These are phyloP conservation scores for Goniozus legneri DNA, from an alignment of 1,140 invertebrate genomes.

Conservation along the genomic window DNA sequence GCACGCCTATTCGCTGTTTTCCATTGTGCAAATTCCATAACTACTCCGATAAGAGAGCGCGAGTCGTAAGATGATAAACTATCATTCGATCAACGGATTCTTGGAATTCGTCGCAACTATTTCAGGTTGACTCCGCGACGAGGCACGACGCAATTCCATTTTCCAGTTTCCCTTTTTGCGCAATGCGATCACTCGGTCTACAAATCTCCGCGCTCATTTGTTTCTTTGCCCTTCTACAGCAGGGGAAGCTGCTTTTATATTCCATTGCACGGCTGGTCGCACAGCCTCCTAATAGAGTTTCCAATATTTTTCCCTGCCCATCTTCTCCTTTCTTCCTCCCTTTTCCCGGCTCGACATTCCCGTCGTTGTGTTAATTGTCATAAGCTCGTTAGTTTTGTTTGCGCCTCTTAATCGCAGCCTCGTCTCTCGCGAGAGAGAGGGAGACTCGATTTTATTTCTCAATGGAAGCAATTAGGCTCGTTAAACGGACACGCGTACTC, in stretches of 20 bases:
- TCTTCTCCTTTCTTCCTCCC: background rate
- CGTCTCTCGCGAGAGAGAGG: too few relatives aligned
- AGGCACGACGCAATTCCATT: too few relatives aligned
- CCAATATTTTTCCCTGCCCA: constrained; percentile 32
- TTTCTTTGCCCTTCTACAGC: background rate
- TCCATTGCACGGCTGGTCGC: constrained; percentile 27
- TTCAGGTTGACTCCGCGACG: too few relatives aligned
- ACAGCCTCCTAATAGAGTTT: constrained; percentile 32
- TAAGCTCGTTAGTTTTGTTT: constrained; percentile 8
- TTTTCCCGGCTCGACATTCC: constrained; percentile 7
- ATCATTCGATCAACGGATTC: too few relatives aligned
- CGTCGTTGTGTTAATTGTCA: constrained; percentile 6
- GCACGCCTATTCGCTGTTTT: constrained; percentile 23
- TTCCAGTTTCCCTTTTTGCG: constrained; percentile 4
- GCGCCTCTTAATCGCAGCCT: too few relatives aligned
- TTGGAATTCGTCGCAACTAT: too few relatives aligned
- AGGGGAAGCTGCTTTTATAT: constrained; percentile 28
- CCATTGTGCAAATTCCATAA: too few relatives aligned
- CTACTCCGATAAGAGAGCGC: too few relatives aligned
- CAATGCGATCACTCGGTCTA: background rate
- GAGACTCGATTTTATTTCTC: too few relatives aligned
- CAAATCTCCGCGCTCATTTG: background rate
- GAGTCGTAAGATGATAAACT: too few relatives aligned
- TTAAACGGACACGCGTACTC: too few relatives aligned
- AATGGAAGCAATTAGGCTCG: too few relatives aligned